Percentiles rank a stretch among this genome's conserved stretches.
Evolutionary conservation across 1,140 invertebrate species (phyloP).

Genomic region (Maconellicoccus hirsutus): DNA sequence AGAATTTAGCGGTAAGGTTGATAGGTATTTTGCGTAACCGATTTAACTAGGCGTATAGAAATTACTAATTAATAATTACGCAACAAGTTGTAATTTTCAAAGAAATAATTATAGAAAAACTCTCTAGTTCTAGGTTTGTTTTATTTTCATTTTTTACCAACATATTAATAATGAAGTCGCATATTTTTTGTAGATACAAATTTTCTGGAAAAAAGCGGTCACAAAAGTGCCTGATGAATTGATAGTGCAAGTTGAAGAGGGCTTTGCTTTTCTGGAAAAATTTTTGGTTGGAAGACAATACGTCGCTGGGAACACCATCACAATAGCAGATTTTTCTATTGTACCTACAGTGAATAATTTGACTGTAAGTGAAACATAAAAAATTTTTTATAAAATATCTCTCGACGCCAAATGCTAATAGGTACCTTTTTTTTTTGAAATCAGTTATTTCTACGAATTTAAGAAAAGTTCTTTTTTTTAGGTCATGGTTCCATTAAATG

Average conservation of each 20-base stretch:
- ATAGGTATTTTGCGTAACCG: too few species aligned
- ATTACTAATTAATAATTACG: too few species aligned
- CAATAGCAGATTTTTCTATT: slow-evolving; percentile 60
- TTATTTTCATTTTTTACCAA: too few species aligned
- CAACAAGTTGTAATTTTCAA: neutral
- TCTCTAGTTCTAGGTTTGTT: too few species aligned
- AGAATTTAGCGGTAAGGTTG: neutral
- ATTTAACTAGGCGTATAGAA: too few species aligned
- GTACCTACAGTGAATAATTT: slow-evolving; percentile 48
- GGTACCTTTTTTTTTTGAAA: too few species aligned
- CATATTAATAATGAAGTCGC: too few species aligned
- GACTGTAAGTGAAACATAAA: slow-evolving; percentile 46
- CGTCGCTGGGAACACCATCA: slow-evolving; percentile 38
- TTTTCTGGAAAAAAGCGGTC: neutral
- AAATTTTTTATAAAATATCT: too few species aligned
- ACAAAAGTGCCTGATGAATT: slow-evolving; percentile 27
- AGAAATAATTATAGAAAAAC: neutral
- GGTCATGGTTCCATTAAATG: neutral
- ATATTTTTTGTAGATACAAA: neutral
- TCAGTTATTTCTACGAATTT: too few species aligned
- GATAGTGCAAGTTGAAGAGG: neutral
- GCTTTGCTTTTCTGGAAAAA: slow-evolving; percentile 23
- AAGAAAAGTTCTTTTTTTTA: neutral
- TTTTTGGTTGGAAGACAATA: slow-evolving; percentile 23
- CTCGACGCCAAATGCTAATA: too few species aligned